phyloP scores from a whole-genome alignment of 2,888 invertebrate genomes.

The Drosophila mercatorum region DNA sequence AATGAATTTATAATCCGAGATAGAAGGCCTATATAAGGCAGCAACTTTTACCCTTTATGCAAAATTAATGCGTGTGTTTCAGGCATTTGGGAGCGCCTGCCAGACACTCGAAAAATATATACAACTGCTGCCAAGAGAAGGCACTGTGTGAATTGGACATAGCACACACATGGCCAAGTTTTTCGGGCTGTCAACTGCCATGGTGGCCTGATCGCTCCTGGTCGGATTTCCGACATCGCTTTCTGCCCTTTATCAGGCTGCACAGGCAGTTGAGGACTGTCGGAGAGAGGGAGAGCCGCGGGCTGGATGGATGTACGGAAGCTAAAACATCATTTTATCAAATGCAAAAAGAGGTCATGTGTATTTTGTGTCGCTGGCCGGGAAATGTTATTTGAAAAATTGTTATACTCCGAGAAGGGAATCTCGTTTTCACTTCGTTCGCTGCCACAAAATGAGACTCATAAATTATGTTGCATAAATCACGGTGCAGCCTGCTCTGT shows the following conservation, averaged over 20 bases:
- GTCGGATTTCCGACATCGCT: constrained; percentile 53
- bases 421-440: constrained; percentile 24
- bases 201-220: constrained; percentile 47
- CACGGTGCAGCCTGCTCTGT: constrained; percentile 38
- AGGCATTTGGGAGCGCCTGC: constrained; percentile 29
- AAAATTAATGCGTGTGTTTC: constrained; percentile 67
- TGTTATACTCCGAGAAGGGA: constrained; percentile 25
- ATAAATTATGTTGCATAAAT: constrained; percentile 73
- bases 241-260: constrained; percentile 50
- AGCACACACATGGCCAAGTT: constrained; percentile 28
- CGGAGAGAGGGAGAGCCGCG: neutral
- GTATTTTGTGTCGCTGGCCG: constrained; percentile 43
- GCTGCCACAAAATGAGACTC: constrained; percentile 57
- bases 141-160: constrained; percentile 10
- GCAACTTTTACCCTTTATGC: constrained; percentile 36
- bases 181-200: constrained; percentile 39
- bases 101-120: constrained; percentile 25
- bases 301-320: neutral
- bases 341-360: constrained; percentile 66
- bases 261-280: neutral
- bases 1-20: constrained; percentile 59
- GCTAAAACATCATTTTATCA: constrained; percentile 62
- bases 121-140: constrained; percentile 2
- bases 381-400: constrained; percentile 50
- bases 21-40: constrained; percentile 15